A percentile compares a stretch with the other conserved stretches of the same genome.
These are phyloP conservation scores for Apoda limacodes DNA, from an alignment of 2,888 invertebrate species.

Conservation along the genomic window DNA sequence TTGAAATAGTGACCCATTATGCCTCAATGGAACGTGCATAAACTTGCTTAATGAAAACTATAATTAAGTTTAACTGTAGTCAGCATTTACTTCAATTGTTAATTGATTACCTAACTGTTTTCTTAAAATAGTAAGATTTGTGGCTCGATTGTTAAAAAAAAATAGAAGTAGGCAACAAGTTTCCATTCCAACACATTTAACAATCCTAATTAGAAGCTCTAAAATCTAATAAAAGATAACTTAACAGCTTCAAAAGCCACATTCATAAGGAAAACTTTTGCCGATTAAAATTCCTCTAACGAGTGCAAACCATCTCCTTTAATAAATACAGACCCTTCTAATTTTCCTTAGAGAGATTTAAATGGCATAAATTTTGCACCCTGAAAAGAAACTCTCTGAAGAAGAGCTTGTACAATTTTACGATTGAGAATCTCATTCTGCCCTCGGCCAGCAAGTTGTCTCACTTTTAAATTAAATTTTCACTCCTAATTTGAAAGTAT, in stretches of 20 bases:
- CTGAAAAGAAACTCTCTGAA: constrained; percentile 65
- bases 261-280: constrained; percentile 65
- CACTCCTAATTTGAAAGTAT: constrained; percentile 72
- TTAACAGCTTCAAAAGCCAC: constrained; percentile 50
- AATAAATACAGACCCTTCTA: constrained; percentile 64
- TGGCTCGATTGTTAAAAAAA: no score
- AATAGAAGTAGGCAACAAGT: no score
- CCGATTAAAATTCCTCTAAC: constrained; percentile 67
- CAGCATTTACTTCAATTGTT: no score
- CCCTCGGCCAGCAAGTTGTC: constrained; percentile 61
- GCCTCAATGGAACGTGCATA: no score
- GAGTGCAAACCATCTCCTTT: constrained; percentile 59
- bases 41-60: no score
- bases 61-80: no score
- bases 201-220: constrained; percentile 57
- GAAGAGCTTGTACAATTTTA: constrained; percentile 67
- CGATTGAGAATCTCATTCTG: constrained; percentile 60
- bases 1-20: no score
- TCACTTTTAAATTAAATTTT: constrained; percentile 72
- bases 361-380: constrained; percentile 59
- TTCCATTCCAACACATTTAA: constrained; percentile 50
- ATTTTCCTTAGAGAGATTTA: constrained; percentile 66
- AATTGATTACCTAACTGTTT: no score
- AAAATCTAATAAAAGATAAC: constrained; percentile 65
- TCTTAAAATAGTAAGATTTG: no score